Evolutionary conservation across 2,113 vertebrate species (phyloP), one percentile per base, ranked within the genome.

Genomic region (Siniperca chuatsi): DNA sequence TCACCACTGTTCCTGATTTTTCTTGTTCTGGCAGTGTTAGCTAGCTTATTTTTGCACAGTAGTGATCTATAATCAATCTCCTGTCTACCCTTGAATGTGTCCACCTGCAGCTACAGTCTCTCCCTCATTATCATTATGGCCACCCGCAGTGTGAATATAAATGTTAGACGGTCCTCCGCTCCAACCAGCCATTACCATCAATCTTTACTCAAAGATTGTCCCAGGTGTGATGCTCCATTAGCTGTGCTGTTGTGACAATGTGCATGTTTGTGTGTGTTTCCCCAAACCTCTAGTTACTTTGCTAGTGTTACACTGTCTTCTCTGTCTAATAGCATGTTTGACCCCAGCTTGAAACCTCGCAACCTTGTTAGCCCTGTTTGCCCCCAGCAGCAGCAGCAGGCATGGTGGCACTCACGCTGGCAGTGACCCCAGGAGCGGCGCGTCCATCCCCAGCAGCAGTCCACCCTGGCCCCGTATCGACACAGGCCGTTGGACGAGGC

Each of bases 391-490:
- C 87, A 81, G 85, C 78, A 82, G 89, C 83, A 78, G 79, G 84
- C 86, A 67, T 44, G 66, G 70, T 79, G 78, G 80, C 95, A 99
- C 98, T 99, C 96, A 99, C 98, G 98, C 88, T 98, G 98, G 94
- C 98, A 99, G 9, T 97, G 98, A 86, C 97, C 97, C 98, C 98
- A 98, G 80, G 98, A 94, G 76, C 94, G 94, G 0, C 97, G 96
- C 1, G 96, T 96, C 98, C 98, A 99, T 84, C 98, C 98, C 98
- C 98, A 99, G 96, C 98, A 99, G 97, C 98, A 99, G 95, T 98
- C 98, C 67, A 98, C 94, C 79, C 97, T 96, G 85, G 94, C 94
- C 6, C 97, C 98, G 35, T 98, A 99, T 0, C 96, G 97, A 86
- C 98, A 99, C 54, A 99, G 93, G 81, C 98, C 98, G 37, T 94